These are phyloP conservation scores for Cirrhinus mrigala DNA, from an alignment of 2,797 vertebrate species.

Conservation along the genomic window DNA sequence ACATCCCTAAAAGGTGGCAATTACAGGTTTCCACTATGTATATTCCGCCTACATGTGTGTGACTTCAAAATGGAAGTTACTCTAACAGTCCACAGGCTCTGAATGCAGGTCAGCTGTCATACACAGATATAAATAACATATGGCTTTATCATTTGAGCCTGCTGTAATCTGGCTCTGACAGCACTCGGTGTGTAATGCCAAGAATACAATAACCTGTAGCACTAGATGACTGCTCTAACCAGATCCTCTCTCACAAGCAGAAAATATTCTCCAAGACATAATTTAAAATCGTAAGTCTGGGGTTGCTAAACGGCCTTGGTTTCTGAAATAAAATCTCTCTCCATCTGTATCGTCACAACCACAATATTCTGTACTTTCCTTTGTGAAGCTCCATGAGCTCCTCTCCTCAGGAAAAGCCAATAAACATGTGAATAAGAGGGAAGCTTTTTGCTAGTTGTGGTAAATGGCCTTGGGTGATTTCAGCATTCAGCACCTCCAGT, in stretches of 20 bases:
- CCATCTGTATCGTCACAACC: not conserved
- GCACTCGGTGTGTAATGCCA: not conserved
- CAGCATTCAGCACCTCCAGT: not conserved
- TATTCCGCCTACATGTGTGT: not conserved
- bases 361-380: not conserved
- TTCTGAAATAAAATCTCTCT: slow-evolving; percentile 11
- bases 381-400: slow-evolving; percentile 2
- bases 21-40: not conserved
- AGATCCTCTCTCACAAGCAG: not conserved
- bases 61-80: not conserved
- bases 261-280: not conserved
- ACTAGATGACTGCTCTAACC: slow-evolving; percentile 10
- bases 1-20: not conserved
- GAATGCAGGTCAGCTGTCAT: not conserved
- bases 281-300: not conserved
- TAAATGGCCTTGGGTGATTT: slow-evolving; percentile 13
- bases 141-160: not conserved
- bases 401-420: not conserved
- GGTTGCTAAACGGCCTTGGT: not conserved
- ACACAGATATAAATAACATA: slow-evolving; percentile 21
- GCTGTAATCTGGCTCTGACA: slow-evolving; percentile 19
- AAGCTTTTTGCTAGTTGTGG: not conserved
- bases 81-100: not conserved
- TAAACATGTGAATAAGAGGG: slow-evolving; percentile 24
- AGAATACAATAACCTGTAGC: slow-evolving; percentile 13